Conservation (phyloP, 2,888 invertebrate genomes). For the Trachelus troglodyta region DNA sequence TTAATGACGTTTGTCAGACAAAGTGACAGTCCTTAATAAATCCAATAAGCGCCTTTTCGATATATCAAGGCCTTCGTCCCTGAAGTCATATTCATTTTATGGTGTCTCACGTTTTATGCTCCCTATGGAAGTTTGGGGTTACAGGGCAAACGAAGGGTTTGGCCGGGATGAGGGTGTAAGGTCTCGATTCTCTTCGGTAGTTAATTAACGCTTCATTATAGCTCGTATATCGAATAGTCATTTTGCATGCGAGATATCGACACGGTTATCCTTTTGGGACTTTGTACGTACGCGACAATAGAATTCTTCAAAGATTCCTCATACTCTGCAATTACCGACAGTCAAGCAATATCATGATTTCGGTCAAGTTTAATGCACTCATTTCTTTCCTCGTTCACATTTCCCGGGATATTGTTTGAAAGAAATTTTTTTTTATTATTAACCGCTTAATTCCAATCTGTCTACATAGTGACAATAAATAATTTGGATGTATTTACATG, state of each 20-base stretch:
- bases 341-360: background rate
- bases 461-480: no score
- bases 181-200: background rate
- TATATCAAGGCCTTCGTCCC: background rate
- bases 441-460: no score
- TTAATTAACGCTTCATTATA: background rate
- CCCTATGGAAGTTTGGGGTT: conserved; percentile 11
- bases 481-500: no score
- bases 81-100: conserved; percentile 8
- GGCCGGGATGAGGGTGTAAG: background rate
- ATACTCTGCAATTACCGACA: no score
- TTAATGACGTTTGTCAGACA: background rate
- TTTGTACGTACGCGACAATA: background rate
- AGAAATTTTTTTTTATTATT: no score
- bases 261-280: background rate
- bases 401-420: background rate
- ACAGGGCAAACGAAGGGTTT: background rate
- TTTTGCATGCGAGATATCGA: background rate
- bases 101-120: conserved; percentile 10
- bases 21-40: conserved; percentile 4
- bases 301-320: no score
- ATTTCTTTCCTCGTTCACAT: background rate
- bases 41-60: conserved; percentile 1
- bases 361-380: no score
- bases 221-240: background rate